Evolutionary conservation across 2,888 invertebrate species (phyloP).

Genomic region (Drosophila sordidula): DNA sequence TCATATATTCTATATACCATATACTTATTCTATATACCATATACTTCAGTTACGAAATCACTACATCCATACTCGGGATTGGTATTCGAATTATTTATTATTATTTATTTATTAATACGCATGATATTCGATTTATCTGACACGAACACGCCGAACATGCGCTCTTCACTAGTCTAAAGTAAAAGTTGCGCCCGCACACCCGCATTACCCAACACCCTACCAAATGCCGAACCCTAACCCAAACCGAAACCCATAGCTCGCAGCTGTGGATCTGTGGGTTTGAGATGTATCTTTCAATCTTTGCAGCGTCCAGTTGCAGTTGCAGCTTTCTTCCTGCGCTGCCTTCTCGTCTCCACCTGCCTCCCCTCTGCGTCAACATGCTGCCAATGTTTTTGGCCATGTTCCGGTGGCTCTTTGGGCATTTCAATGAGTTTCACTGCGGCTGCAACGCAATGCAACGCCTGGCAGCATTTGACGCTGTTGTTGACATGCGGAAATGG

Average conservation of each 20-base stretch:
- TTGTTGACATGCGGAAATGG: conserved; percentile 57
- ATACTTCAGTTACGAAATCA: no score
- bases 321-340: conserved; percentile 13
- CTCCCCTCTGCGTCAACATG: no score
- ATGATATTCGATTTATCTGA: no score
- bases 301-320: conserved; percentile 12
- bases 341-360: neutral
- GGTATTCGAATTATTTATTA: no score
- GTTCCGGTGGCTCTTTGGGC: conserved; percentile 32
- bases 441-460: conserved; percentile 35
- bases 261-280: conserved; percentile 5
- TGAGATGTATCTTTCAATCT: conserved; percentile 1
- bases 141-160: no score
- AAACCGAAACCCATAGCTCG: conserved; percentile 1
- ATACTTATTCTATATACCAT: no score
- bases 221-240: conserved; percentile 1
- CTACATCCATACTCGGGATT: no score
- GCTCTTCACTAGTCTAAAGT: conserved; percentile 16
- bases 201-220: neutral
- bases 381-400: conserved; percentile 14
- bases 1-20: no score
- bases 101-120: no score
- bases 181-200: conserved; percentile 36
- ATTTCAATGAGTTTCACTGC: conserved; percentile 26
- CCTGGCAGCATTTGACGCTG: conserved; percentile 36